Evolutionary conservation across 2,888 invertebrate genomes (phyloP).

Genomic region (Sturmia bella): DNA sequence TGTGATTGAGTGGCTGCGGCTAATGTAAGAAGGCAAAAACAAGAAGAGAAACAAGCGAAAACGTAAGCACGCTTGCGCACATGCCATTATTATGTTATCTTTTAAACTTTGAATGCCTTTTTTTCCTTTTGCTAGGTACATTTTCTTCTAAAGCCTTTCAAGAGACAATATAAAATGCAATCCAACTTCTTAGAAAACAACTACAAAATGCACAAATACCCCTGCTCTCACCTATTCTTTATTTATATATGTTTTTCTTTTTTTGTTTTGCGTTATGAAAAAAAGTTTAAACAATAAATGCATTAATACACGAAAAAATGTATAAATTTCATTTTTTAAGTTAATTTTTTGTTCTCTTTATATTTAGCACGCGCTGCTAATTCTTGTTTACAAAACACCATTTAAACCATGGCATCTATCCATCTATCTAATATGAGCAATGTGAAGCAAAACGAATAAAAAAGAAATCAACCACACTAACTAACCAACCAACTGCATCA

Average conservation of each 20-base stretch:
- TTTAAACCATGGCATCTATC: constrained; percentile 70
- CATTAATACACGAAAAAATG: constrained; percentile 49
- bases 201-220: constrained; percentile 32
- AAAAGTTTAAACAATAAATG: constrained; percentile 42
- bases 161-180: constrained; percentile 59
- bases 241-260: too few species aligned
- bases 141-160: constrained; percentile 3
- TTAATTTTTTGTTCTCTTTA: constrained; percentile 44
- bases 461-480: constrained; percentile 20
- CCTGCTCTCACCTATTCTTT: neutral
- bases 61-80: constrained; percentile 69
- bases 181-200: constrained; percentile 45
- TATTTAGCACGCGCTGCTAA: constrained; percentile 71
- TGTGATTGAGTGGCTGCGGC: constrained; percentile 41
- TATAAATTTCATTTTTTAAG: constrained; percentile 59
- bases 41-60: constrained; percentile 28
- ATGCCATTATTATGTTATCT: constrained; percentile 68
- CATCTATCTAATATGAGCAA: constrained; percentile 50
- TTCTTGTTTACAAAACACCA: constrained; percentile 71
- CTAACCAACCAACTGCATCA: constrained; percentile 42
- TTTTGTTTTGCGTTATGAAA: neutral
- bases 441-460: constrained; percentile 20
- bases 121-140: constrained; percentile 3
- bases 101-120: constrained; percentile 8
- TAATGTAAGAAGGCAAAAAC: constrained; percentile 11